Evolutionary conservation across 2,888 invertebrate species (phyloP), one percentile per base, ranked within the genome.

Genomic region (Glaucopsyche alexis): DNA sequence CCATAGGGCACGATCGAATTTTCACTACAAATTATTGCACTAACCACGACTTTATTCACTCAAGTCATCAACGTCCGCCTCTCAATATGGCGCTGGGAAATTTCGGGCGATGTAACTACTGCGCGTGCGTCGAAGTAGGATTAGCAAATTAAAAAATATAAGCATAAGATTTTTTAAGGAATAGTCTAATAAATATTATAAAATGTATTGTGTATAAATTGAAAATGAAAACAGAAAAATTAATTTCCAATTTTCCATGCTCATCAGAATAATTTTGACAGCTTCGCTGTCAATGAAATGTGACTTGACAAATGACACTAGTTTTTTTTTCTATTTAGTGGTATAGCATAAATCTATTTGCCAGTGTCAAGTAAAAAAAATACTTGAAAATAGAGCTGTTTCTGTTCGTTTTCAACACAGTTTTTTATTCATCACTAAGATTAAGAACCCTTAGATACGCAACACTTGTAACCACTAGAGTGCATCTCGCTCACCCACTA

Each of bases 21-120:
- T 93, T 90, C 91, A 92, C 93, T 91, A 90, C 90, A 89, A 93
- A 86, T 88, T 90, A 91, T 90, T 91, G 91, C 93, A 93, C 90
- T 90, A 93, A 90, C 89, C 93, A 92, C 92, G 88, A 89, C 89
- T 81, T 80, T 92, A 89, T 89, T 91, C 89, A 92, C 90, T 93
- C 92, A 89, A 93, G 91, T 92, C 92, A 93, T 93, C 94, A 94
- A 94, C 94, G 94, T 94, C 95, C 95, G 95, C 95, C 95, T 95
- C 93, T 94, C 95, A 95, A 95, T 95, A 95, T 95, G 95, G 95
- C 95, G 95, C 94, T 94, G 90, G 91, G 94, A 91, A 94, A 93
- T 93, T 94, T 94, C 93, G 90, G 91, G 91, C 89, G 90, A 91
- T 86, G 90, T 89, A 86, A 86, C 88, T 92, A 89, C 89, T 93